These are phyloP conservation scores for Aspiorhynchus laticeps DNA, from an alignment of 2,113 vertebrate species.

Conservation along the genomic window DNA sequence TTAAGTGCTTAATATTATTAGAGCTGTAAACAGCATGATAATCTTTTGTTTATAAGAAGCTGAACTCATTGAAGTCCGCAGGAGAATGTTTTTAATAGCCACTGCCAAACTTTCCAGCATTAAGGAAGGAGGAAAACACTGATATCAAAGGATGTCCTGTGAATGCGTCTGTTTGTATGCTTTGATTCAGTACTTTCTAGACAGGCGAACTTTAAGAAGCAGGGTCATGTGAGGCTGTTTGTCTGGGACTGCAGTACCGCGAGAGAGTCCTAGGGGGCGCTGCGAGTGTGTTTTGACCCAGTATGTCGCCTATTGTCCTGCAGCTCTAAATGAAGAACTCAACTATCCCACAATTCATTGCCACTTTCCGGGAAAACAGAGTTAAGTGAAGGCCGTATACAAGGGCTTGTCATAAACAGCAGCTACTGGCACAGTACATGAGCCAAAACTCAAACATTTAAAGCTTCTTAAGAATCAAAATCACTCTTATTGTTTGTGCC, in stretches of 20 bases:
- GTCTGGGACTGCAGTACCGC: background rate
- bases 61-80: background rate
- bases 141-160: constrained; percentile 37
- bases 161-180: background rate
- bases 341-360: background rate
- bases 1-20: constrained; percentile 28
- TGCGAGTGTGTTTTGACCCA: background rate
- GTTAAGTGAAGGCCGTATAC: background rate
- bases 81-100: background rate
- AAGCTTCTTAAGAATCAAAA: constrained; percentile 5
- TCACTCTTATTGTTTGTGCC: background rate
- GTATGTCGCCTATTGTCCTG: background rate
- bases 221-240: constrained; percentile 57
- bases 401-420: background rate
- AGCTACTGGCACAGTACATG: background rate
- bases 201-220: background rate
- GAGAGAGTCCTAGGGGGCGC: constrained; percentile 20
- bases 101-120: background rate
- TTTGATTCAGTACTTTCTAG: background rate
- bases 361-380: background rate
- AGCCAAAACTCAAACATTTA: background rate
- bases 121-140: background rate
- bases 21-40: background rate
- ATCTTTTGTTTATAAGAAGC: constrained; percentile 34
- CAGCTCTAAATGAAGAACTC: background rate